Evolutionary conservation across 2,113 vertebrate genomes (phyloP).

Genomic region (Larimichthys polyactis): DNA sequence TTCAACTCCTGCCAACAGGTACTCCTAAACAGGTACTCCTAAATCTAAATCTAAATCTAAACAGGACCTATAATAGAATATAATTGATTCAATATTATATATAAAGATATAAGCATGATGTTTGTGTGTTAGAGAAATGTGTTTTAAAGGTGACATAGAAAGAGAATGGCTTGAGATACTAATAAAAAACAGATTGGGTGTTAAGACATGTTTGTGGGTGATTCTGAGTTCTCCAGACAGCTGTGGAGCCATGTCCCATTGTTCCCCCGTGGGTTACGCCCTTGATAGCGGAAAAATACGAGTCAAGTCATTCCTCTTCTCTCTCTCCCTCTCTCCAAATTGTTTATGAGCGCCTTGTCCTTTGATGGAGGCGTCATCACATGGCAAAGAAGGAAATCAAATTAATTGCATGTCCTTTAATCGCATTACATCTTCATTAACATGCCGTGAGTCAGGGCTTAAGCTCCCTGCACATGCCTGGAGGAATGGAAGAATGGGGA

Average conservation of each 20-base stretch:
- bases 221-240: conserved; percentile 40
- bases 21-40: too few relatives aligned
- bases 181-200: conserved; percentile 1
- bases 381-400: conserved; percentile 79
- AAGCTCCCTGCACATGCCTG: conserved; percentile 77
- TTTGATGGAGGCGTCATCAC: conserved; percentile 82
- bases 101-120: too few relatives aligned
- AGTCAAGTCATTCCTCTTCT: conserved; percentile 34
- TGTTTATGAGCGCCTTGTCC: conserved; percentile 75
- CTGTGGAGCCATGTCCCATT: conserved; percentile 31
- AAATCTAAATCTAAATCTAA: too few relatives aligned
- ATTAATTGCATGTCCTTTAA: conserved; percentile 87
- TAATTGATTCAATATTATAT: too few relatives aligned
- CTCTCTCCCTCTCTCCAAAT: conserved; percentile 47
- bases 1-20: too few relatives aligned
- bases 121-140: too few relatives aligned
- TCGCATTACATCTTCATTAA: conserved; percentile 87
- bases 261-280: conserved; percentile 34
- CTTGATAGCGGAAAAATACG: conserved; percentile 45
- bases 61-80: too few relatives aligned
- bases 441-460: conserved; percentile 83
- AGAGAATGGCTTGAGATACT: background rate
- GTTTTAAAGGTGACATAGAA: background rate
- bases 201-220: conserved; percentile 2
- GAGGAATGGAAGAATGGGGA: conserved; percentile 63